Evolutionary conservation across 2,888 invertebrate species (phyloP).

Genomic region (Toxonevra muliebris): DNA sequence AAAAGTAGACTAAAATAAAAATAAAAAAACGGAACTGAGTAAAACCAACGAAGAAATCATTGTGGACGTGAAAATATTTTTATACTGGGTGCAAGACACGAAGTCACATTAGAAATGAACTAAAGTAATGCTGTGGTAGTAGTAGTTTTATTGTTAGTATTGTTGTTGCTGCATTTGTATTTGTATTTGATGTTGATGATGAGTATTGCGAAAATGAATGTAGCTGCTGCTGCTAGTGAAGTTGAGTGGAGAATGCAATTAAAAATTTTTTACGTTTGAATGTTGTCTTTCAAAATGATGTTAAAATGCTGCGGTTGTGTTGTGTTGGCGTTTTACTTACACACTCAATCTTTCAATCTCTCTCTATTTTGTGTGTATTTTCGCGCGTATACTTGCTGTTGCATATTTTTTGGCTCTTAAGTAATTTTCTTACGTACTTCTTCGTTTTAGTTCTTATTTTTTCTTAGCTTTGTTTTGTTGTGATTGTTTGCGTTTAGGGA

Average conservation of each 20-base stretch:
- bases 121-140: no score
- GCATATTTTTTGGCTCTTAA: constrained; percentile 31
- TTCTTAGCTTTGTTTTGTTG: constrained; percentile 21
- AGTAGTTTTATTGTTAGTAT: neutral
- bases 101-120: no score
- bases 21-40: neutral
- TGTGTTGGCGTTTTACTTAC: neutral
- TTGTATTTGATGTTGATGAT: neutral
- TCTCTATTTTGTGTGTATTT: neutral
- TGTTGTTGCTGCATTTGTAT: neutral
- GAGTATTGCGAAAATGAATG: no score
- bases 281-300: constrained; percentile 25
- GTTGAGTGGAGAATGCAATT: constrained; percentile 29
- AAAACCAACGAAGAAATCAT: neutral
- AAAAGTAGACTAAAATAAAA: constrained; percentile 24
- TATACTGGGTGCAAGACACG: no score
- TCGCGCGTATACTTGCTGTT: neutral
- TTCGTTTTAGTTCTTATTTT: constrained; percentile 16
- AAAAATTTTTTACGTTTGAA: constrained; percentile 29
- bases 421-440: constrained; percentile 6
- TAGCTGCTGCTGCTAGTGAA: neutral
- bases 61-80: neutral
- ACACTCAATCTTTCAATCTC: neutral
- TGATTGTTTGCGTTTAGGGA: constrained; percentile 29
- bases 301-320: constrained; percentile 17